These are phyloP conservation scores for Lasioglossum albipes DNA, from an alignment of 1,140 invertebrate species.

Conservation along the genomic window DNA sequence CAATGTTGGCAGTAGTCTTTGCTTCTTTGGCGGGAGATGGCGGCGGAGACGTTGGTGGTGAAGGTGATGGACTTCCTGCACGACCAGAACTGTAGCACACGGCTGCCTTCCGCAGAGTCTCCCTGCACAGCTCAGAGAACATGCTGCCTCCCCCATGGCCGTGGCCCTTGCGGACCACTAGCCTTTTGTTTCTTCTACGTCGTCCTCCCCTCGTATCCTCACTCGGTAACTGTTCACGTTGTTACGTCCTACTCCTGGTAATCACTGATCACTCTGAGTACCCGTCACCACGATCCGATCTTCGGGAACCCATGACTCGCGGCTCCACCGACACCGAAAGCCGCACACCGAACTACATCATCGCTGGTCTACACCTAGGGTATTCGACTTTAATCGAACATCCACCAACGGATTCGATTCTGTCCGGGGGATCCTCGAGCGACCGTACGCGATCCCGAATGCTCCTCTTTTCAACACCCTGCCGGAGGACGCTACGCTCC, in stretches of 20 bases:
- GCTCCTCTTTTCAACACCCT: not conserved
- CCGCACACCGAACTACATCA: conserved; percentile 27
- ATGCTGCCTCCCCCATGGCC: conserved; percentile 80
- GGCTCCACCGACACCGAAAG: conserved; percentile 1
- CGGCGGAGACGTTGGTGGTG: conserved; percentile 77
- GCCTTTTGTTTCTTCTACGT: conserved; percentile 32
- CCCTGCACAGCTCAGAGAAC: conserved; percentile 84
- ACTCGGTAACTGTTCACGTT: not conserved
- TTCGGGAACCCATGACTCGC: conserved; percentile 20
- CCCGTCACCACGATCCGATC: conserved; percentile 8
- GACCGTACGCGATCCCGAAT: not conserved
- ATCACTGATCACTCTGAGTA: conserved; percentile 22
- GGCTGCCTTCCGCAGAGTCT: conserved; percentile 82
- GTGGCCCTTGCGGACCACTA: conserved; percentile 71
- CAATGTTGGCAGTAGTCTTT: conserved; percentile 70
- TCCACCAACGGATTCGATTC: not conserved
- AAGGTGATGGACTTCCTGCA: conserved; percentile 75
- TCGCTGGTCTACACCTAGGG: conserved; percentile 13
- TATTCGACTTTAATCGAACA: conserved; percentile 10
- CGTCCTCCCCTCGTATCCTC: too few relatives aligned
- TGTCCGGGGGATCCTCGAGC: not conserved
- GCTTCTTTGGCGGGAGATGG: conserved; percentile 77
- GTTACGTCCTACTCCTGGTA: not conserved
- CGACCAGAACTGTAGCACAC: conserved; percentile 79
- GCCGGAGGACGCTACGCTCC: not conserved